Evolutionary conservation across 2,113 vertebrate species (phyloP).

Genomic region (Hippocampus zosterae): DNA sequence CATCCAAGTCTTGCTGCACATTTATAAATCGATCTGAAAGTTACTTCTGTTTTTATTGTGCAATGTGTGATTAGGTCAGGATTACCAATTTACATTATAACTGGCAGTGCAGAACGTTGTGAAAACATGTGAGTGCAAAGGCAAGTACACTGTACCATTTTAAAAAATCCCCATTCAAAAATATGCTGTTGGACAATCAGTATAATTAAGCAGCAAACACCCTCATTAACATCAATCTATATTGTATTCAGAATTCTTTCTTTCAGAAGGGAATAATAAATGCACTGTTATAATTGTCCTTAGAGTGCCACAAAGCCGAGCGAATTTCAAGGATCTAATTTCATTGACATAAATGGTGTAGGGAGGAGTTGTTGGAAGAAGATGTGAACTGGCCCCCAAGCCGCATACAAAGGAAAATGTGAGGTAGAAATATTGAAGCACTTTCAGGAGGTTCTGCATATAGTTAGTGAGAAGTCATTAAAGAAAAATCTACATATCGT

Average conservation of each 20-base stretch:
- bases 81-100: background rate
- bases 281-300: conserved; percentile 1
- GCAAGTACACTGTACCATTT: conserved; percentile 25
- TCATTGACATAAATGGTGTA: background rate
- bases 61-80: background rate
- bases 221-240: background rate
- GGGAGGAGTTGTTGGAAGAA: background rate
- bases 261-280: background rate
- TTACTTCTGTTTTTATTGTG: background rate
- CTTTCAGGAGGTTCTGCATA: conserved; percentile 24
- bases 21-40: background rate
- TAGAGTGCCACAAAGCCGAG: background rate
- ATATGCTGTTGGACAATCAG: conserved; percentile 64
- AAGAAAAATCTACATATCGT: conserved; percentile 18
- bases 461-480: conserved; percentile 9
- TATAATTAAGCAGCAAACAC: conserved; percentile 18
- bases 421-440: conserved; percentile 25
- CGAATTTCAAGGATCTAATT: background rate
- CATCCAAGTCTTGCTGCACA: background rate
- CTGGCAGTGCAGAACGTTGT: background rate
- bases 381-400: background rate
- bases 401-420: conserved; percentile 1
- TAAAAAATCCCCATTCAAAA: conserved; percentile 2
- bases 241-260: conserved; percentile 9
- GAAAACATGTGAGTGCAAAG: conserved; percentile 4